Percentiles rank a stretch among this genome's conserved stretches.
phyloP scores from a whole-genome alignment of 2,888 invertebrate genomes.

The Dynastes maya region DNA sequence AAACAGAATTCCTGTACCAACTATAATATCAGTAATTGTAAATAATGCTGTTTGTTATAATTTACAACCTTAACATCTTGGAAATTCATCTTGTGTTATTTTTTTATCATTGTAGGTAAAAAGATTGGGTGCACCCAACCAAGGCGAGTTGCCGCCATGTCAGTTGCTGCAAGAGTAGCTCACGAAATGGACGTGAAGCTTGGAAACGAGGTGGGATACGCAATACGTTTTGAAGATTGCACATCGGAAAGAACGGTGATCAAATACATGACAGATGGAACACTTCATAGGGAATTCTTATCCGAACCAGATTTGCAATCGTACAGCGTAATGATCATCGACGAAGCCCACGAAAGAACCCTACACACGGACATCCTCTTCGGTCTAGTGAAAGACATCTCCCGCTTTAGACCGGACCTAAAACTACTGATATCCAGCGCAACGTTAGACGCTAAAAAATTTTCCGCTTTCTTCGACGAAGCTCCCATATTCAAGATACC shows the following conservation, averaged over 20 bases:
- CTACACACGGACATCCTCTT: slow-evolving; percentile 98
- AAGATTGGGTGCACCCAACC: slow-evolving; percentile 98
- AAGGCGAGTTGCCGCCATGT: slow-evolving; percentile 98
- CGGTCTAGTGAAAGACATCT: slow-evolving; percentile 96
- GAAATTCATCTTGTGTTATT: not conserved
- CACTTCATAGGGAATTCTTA: slow-evolving; percentile 95
- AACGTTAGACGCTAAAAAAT: slow-evolving; percentile 98
- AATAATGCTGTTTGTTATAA: too few species aligned
- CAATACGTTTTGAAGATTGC: slow-evolving; percentile 99
- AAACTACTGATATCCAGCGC: slow-evolving; percentile 98
- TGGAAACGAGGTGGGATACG: slow-evolving; percentile 92
- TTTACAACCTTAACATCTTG: too few species aligned
- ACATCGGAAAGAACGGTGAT: slow-evolving; percentile 97
- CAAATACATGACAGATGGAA: slow-evolving; percentile 99
- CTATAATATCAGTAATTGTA: too few species aligned
- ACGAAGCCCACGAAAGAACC: slow-evolving; percentile 99
- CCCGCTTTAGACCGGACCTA: slow-evolving; percentile 92
- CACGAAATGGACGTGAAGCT: slow-evolving; percentile 98
- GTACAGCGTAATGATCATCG: slow-evolving; percentile 99
- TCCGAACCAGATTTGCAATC: slow-evolving; percentile 96
- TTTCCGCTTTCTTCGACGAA: slow-evolving; percentile 98
- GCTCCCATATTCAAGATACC: slow-evolving; percentile 98
- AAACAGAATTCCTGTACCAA: too few species aligned
- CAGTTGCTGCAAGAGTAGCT: slow-evolving; percentile 98
- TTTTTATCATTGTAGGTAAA: slow-evolving; percentile 70